These are phyloP conservation scores for Steatornis caripensis DNA, from an alignment of 2,113 vertebrate genomes.

Conservation along the genomic window DNA sequence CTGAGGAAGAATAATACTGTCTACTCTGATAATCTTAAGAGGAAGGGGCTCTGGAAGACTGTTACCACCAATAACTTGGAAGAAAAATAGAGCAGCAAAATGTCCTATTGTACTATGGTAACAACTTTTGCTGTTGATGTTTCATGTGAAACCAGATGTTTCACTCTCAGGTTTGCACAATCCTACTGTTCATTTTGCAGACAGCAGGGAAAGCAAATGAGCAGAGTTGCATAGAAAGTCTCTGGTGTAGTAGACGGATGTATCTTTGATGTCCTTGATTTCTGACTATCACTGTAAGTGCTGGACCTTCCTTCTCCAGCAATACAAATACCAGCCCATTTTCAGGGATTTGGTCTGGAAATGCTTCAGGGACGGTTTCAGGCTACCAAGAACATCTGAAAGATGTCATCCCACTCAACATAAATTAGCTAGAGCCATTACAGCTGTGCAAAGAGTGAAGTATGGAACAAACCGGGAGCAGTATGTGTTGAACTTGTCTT, in stretches of 20 bases:
- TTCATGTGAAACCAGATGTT: background rate
- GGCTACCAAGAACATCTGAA: background rate
- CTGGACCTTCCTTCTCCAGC: background rate
- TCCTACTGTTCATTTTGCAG: background rate
- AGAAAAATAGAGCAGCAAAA: background rate
- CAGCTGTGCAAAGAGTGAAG: background rate
- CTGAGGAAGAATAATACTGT: background rate
- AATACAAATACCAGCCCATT: background rate
- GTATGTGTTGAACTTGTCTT: rapidly evolving
- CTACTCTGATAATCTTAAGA: background rate
- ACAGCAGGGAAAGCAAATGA: background rate
- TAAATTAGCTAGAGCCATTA: background rate
- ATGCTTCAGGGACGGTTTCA: background rate
- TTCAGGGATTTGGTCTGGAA: background rate
- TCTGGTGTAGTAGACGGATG: background rate
- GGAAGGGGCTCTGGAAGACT: background rate
- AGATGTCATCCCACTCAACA: background rate
- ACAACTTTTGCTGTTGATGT: background rate
- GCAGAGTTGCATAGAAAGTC: background rate
- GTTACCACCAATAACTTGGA: background rate
- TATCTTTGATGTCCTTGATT: background rate
- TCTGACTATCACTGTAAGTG: background rate
- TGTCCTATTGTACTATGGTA: rapidly evolving
- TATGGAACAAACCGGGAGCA: background rate
- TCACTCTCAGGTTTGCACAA: background rate